Percentiles rank a stretch among this genome's conserved stretches.
Conservation (phyloP, 1,140 invertebrate genomes). For the Tetragonula clypearis region DNA sequence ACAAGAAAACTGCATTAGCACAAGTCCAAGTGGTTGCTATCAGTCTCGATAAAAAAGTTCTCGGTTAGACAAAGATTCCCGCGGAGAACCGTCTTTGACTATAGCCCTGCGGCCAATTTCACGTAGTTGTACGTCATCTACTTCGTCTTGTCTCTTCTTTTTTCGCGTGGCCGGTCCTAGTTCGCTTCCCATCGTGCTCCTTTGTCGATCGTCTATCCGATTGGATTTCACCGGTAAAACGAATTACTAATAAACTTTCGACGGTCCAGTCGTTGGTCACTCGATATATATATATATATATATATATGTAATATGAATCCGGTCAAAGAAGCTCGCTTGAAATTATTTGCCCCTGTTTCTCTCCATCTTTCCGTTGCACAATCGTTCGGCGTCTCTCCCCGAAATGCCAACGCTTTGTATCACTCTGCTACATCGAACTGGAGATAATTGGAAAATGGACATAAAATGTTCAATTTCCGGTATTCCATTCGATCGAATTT, state of each 20-base stretch:
- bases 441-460: neutral
- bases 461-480: neutral
- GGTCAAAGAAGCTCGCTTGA: neutral
- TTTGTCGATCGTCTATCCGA: neutral
- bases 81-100: neutral
- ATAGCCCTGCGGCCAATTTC: conserved; percentile 8
- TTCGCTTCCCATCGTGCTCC: neutral
- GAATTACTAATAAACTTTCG: conserved; percentile 51
- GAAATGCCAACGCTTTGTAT: no score
- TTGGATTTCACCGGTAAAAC: conserved; percentile 39
- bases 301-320: neutral
- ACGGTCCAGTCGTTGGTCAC: conserved; percentile 12
- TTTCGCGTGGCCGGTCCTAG: neutral
- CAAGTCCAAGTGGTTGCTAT: conserved; percentile 34
- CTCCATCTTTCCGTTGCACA: no score
- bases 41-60: conserved; percentile 48
- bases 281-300: neutral
- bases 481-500: neutral
- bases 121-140: conserved; percentile 12
- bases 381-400: neutral
- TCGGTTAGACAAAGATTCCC: conserved; percentile 43
- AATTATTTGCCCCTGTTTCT: neutral
- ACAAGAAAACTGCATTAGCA: conserved; percentile 68
- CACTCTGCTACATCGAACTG: neutral
- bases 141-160: neutral